Conservation (phyloP, 2,113 vertebrate species). For the Tetraodon nigroviridis region DNA sequence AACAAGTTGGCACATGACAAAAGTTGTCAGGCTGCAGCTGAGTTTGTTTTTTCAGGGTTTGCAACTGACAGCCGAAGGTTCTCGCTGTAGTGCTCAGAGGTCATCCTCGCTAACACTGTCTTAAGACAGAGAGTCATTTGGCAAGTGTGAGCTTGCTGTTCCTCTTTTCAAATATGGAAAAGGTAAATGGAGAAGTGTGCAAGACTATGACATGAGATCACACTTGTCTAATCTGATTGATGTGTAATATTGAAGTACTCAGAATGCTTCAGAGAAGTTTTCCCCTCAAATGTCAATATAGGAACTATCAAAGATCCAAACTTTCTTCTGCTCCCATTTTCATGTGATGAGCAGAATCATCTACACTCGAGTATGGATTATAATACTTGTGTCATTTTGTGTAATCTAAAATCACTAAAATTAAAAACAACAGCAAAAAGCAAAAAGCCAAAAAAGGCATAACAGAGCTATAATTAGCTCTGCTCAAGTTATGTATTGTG, state of each 20-base stretch:
- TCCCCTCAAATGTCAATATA: not conserved
- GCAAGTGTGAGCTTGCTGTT: slow-evolving; percentile 41
- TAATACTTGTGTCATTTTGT: too few relatives aligned
- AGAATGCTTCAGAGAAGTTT: slow-evolving; percentile 1
- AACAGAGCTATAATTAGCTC: not conserved
- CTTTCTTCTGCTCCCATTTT: too few relatives aligned
- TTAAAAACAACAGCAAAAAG: not conserved
- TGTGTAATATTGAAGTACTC: not conserved
- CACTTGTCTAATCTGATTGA: slow-evolving; percentile 7
- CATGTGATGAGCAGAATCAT: too few relatives aligned
- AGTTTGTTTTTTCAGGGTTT: slow-evolving; percentile 36
- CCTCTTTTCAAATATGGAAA: slow-evolving; percentile 14
- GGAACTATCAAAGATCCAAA: too few relatives aligned
- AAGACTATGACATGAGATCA: slow-evolving; percentile 3
- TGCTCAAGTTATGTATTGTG: not conserved
- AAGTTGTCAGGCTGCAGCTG: slow-evolving; percentile 3
- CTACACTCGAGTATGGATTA: too few relatives aligned
- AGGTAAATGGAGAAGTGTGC: slow-evolving; percentile 14
- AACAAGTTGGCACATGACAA: slow-evolving; percentile 39
- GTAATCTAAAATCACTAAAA: too few relatives aligned
- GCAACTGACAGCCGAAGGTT: slow-evolving; percentile 43
- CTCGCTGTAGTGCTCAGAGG: slow-evolving; percentile 23
- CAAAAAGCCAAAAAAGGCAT: not conserved
- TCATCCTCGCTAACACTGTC: slow-evolving; percentile 15
- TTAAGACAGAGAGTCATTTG: slow-evolving; percentile 10